Base-by-base conservation (phyloP, 2,113 vertebrate species). In the Solea senegalensis region DNA sequence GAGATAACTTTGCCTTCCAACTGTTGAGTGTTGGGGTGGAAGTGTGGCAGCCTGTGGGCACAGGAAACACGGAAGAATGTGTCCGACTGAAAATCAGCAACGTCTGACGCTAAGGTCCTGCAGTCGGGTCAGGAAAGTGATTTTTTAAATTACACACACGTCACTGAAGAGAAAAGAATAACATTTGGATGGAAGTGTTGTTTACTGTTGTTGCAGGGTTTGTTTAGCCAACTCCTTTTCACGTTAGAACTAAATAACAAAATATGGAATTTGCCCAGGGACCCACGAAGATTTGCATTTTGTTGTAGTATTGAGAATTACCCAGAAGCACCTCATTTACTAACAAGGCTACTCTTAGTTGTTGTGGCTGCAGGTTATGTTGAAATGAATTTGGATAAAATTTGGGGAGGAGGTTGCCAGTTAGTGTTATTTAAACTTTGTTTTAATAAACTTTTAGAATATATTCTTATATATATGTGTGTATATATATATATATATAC, bases 241-340 rank as follows among this genome's bases (percentile, higher is more conserved):
- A 5, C 51, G 26, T 16, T 53, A 26, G 51, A 53, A 53, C 4
- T 53, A 8, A 21, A 21, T 21, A 9, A 3, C 49, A n/a, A 50
- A 50, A 50, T 50, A 53, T 53, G 51, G 51, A 53, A 27, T 53
- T 53, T 53, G 51, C 51, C 51, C 9, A 27, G 21, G 9, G 51
- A 53, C 51, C 2, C 21, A 9, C 16, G 11, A 53, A 53, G 16
- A 53, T 53, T 12, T 26, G 51, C 51, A 27, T 26, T 53, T 21
- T 11, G 51, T 2, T 16, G 15, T 51, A 9, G n/a, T 8, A 21
- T 8, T 7, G 49, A 9, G n/a, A 2, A 21, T 8, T 7, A 15
- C 14, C 15, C 15, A 27, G 51, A 21, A 27, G 49, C 49, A 50
- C 4, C n/a, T 21, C n/a, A 8, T n/a, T 49, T 34, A 34, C 34